A percentile compares a stretch with the other conserved stretches of the same genome.
Conservation (phyloP, 2,797 vertebrate species). For the Hybognathus amarus region DNA sequence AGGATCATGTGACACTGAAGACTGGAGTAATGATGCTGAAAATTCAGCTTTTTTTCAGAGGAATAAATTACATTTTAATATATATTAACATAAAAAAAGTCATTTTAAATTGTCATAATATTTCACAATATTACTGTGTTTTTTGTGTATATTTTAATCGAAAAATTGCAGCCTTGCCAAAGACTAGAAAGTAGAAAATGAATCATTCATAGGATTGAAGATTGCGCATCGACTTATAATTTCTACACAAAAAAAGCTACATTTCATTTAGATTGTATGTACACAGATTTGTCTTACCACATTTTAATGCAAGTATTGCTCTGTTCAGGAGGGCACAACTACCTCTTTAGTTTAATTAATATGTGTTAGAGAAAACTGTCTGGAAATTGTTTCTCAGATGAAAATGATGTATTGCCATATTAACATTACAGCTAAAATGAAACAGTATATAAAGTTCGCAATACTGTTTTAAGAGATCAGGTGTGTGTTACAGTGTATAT, state of each 20-base stretch:
- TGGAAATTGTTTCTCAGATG: not conserved
- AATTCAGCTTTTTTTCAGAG: no score
- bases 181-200: not conserved
- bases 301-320: not conserved
- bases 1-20: no score
- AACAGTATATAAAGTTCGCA: not conserved
- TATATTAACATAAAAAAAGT: no score
- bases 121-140: no score
- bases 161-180: no score
- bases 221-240: not conserved
- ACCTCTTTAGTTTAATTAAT: not conserved
- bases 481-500: not conserved
- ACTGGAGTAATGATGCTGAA: no score
- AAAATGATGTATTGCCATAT: not conserved
- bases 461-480: not conserved
- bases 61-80: no score
- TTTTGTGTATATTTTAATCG: no score
- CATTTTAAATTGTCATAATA: no score
- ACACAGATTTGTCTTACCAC: not conserved
- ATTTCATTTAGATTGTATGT: not conserved
- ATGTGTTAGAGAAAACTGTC: not conserved
- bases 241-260: not conserved
- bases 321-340: not conserved
- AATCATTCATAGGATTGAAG: not conserved
- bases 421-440: not conserved